phyloP scores from a whole-genome alignment of 1,140 invertebrate species.

The Hyposmocoma kahamanoa region DNA sequence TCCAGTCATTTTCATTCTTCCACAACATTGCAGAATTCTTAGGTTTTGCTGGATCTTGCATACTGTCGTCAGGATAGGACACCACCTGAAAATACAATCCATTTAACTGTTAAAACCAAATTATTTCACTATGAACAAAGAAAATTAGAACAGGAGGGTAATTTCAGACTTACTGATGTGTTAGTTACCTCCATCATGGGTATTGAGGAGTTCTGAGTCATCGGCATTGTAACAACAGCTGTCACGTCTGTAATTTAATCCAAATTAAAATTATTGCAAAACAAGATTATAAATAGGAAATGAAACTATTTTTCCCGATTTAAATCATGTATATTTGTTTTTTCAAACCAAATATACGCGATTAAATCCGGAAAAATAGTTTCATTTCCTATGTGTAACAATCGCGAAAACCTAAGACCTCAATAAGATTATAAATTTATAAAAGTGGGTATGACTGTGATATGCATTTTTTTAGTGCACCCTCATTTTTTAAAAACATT shows the following conservation, averaged over 20 bases:
- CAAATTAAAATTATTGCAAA: neutral
- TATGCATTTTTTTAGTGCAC: neutral
- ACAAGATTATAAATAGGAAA: too few relatives aligned
- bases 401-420: too few relatives aligned
- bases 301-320: too few relatives aligned
- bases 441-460: too few relatives aligned
- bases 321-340: too few relatives aligned
- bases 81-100: constrained; percentile 55
- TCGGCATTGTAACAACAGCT: constrained; percentile 59
- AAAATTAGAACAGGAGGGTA: neutral
- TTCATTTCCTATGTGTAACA: too few relatives aligned
- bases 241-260: constrained; percentile 32
- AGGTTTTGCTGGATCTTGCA: constrained; percentile 60
- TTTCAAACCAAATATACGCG: too few relatives aligned
- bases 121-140: neutral
- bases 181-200: constrained; percentile 69
- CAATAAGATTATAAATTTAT: too few relatives aligned
- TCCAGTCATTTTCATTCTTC: constrained; percentile 58
- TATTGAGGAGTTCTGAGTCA: constrained; percentile 57
- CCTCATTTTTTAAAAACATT: constrained; percentile 11
- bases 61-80: constrained; percentile 59
- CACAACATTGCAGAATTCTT: constrained; percentile 59
- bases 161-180: constrained; percentile 51
- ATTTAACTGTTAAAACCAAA: neutral
- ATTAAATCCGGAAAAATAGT: too few relatives aligned